Evolutionary conservation across 2,888 invertebrate genomes (phyloP).

Genomic region (Parnassius apollo): DNA sequence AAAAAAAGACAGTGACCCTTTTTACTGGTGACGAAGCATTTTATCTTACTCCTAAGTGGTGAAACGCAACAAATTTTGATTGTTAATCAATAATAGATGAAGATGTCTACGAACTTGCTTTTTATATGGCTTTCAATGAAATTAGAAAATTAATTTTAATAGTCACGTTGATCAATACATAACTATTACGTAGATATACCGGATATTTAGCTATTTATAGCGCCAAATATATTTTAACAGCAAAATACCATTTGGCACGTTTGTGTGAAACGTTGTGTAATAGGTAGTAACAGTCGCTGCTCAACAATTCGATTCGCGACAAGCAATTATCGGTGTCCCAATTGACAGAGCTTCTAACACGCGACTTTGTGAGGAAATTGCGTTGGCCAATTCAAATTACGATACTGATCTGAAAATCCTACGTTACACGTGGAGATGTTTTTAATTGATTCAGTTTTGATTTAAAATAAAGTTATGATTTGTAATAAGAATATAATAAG

Average conservation of each 20-base stretch:
- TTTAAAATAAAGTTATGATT: too few species aligned
- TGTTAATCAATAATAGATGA: too few species aligned
- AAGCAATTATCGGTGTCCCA: constrained; percentile 33
- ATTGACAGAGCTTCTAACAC: constrained; percentile 32
- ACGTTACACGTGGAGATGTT: neutral
- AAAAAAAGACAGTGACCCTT: too few species aligned
- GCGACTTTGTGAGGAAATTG: constrained; percentile 32
- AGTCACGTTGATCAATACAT: constrained; percentile 2
- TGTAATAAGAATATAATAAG: too few species aligned
- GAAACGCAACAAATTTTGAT: too few species aligned
- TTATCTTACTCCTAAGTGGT: too few species aligned
- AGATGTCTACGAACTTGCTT: too few species aligned
- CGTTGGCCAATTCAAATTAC: constrained; percentile 28
- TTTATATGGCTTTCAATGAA: too few species aligned
- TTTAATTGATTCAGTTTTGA: too few species aligned
- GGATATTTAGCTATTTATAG: constrained; percentile 7
- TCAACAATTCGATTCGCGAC: constrained; percentile 37
- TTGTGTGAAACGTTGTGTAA: constrained; percentile 36
- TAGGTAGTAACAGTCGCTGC: constrained; percentile 31
- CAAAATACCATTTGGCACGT: constrained; percentile 33
- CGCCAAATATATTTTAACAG: constrained; percentile 21
- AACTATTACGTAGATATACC: constrained; percentile 6
- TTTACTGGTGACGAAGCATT: too few species aligned
- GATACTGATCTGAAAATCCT: neutral
- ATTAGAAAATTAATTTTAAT: too few species aligned